These are phyloP conservation scores for Dynastes hyllus DNA, from an alignment of 2,888 invertebrate species.

Conservation along the genomic window DNA sequence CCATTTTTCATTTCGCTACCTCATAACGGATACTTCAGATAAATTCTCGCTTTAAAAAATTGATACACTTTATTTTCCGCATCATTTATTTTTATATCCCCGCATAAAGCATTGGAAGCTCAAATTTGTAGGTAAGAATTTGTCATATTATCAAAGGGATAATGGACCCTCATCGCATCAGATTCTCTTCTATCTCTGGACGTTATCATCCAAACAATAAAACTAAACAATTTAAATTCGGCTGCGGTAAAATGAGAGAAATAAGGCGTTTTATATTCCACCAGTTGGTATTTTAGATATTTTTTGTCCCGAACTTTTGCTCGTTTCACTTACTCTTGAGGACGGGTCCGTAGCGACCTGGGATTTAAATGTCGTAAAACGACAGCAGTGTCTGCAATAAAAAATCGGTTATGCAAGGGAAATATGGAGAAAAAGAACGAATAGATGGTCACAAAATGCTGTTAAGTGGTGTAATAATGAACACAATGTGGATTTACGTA, in stretches of 20 bases:
- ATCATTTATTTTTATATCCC: too few relatives aligned
- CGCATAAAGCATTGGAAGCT: too few relatives aligned
- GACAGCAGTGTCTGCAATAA: constrained; percentile 4
- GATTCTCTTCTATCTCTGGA: not conserved
- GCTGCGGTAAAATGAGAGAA: not conserved
- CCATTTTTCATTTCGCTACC: too few relatives aligned
- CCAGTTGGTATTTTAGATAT: not conserved
- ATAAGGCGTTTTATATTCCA: constrained; percentile 18
- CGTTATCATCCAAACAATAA: not conserved
- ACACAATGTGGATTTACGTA: too few relatives aligned
- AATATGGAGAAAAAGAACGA: not conserved
- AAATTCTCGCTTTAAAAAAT: too few relatives aligned
- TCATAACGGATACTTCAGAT: too few relatives aligned
- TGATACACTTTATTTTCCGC: too few relatives aligned
- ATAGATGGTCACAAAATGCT: not conserved
- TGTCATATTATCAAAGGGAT: not conserved
- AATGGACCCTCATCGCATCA: not conserved
- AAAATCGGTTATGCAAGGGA: constrained; percentile 4
- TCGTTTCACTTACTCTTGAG: not conserved
- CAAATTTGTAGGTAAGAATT: too few relatives aligned
- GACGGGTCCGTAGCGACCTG: not conserved
- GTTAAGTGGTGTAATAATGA: not conserved
- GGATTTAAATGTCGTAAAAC: constrained; percentile 6
- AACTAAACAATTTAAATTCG: constrained; percentile 8
- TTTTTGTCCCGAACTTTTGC: not conserved